Conservation (phyloP, 2,797 vertebrate genomes). For the Leptoclinus maculatus region DNA sequence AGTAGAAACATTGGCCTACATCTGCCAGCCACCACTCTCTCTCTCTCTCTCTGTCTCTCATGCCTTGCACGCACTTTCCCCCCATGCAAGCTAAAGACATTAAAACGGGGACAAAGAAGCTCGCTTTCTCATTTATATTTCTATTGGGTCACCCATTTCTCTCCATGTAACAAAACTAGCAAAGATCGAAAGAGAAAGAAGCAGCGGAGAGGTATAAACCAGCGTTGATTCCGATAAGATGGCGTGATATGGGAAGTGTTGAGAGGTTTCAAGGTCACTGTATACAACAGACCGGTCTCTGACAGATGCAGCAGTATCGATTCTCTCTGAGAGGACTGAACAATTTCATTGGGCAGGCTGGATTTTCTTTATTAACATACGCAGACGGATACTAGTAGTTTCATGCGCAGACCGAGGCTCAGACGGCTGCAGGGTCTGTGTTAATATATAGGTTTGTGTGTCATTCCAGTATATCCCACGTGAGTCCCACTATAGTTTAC, state of each 20-base stretch:
- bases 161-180: slow-evolving; percentile 3
- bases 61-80: slow-evolving; percentile 23
- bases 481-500: slow-evolving; percentile 45
- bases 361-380: not conserved
- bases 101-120: slow-evolving; percentile 17
- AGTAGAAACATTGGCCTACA: slow-evolving; percentile 79
- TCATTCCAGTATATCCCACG: slow-evolving; percentile 43
- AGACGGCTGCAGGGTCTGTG: slow-evolving; percentile 13
- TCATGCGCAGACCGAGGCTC: not conserved
- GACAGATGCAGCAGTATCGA: slow-evolving; percentile 30
- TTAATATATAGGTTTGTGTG: slow-evolving; percentile 69
- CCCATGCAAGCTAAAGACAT: slow-evolving; percentile 30
- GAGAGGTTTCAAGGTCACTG: slow-evolving; percentile 64
- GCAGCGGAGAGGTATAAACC: slow-evolving; percentile 13
- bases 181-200: slow-evolving; percentile 6
- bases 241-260: slow-evolving; percentile 29
- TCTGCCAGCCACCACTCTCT: slow-evolving; percentile 35
- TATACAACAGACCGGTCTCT: not conserved
- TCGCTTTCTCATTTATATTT: slow-evolving; percentile 28
- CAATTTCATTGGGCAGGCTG: not conserved
- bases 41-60: not conserved
- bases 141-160: slow-evolving; percentile 50
- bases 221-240: slow-evolving; percentile 34
- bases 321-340: slow-evolving; percentile 10
- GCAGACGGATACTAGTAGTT: not conserved